phyloP scores from a whole-genome alignment of 2,797 vertebrate species.

The Hydrolagus colliei region DNA sequence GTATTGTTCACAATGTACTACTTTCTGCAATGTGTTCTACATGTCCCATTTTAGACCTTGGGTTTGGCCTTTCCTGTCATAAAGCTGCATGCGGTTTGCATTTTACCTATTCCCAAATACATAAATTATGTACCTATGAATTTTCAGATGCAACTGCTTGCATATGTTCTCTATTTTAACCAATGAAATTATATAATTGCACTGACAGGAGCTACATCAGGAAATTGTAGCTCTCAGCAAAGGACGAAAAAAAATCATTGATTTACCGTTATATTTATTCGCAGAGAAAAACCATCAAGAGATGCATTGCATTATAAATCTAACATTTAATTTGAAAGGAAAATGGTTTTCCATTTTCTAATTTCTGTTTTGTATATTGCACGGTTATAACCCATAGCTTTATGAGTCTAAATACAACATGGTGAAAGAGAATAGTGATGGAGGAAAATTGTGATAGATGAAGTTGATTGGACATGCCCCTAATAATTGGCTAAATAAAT shows the following conservation, averaged over 20 bases:
- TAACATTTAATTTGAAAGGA: constrained; percentile 13
- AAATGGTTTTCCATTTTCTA: neutral
- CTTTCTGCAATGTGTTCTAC: neutral
- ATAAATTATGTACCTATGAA: neutral
- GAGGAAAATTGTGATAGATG: constrained; percentile 19
- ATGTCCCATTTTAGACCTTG: too few species aligned
- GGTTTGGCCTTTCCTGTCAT: neutral
- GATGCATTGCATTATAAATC: neutral
- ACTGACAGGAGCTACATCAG: neutral
- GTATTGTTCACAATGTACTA: too few species aligned
- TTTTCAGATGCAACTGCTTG: neutral
- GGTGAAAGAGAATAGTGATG: neutral
- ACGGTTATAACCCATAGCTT: neutral
- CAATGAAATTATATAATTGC: neutral
- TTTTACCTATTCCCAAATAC: neutral
- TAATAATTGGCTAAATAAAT: constrained; percentile 31
- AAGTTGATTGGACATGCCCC: constrained; percentile 29
- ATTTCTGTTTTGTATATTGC: neutral
- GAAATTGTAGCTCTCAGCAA: neutral
- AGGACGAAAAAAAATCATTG: neutral
- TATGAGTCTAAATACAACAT: constrained; percentile 25
- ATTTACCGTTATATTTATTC: neutral
- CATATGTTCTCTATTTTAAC: neutral
- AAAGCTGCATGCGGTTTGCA: neutral
- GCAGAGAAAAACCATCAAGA: neutral